Evolutionary conservation across 1,140 invertebrate genomes (phyloP).

Genomic region (Tachypleus tridentatus): DNA sequence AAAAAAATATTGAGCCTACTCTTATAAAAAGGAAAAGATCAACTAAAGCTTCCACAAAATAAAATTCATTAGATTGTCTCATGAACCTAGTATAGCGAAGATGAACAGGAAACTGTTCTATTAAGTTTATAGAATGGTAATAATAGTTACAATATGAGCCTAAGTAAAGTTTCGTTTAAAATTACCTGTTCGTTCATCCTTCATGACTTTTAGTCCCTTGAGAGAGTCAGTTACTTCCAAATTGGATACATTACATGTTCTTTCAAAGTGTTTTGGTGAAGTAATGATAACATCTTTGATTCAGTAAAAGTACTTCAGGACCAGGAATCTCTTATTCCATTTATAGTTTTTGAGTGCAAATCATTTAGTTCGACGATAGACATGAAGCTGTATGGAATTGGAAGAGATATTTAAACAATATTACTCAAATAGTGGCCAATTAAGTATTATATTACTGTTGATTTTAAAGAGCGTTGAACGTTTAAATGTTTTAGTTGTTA

Average conservation of each 20-base stretch:
- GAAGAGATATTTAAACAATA: no score
- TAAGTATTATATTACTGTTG: no score
- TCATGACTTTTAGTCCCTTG: conserved; percentile 10
- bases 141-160: no score
- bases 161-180: no score
- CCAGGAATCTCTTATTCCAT: conserved; percentile 17
- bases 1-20: not conserved
- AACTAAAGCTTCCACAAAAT: no score
- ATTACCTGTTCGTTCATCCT: no score
- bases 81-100: not conserved
- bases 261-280: conserved; percentile 3
- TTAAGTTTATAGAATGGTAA: no score
- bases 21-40: no score
- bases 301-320: conserved; percentile 5
- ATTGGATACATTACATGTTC: not conserved
- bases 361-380: conserved; percentile 7
- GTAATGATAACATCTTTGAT: conserved; percentile 5
- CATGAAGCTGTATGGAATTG: conserved; percentile 11
- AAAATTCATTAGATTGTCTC: not conserved
- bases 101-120: no score
- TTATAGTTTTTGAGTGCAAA: conserved; percentile 5
- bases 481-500: no score
- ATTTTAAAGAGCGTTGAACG: no score
- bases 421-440: no score
- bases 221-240: conserved; percentile 13